Conservation (phyloP, 2,888 invertebrate species). For the Eurois occulta region DNA sequence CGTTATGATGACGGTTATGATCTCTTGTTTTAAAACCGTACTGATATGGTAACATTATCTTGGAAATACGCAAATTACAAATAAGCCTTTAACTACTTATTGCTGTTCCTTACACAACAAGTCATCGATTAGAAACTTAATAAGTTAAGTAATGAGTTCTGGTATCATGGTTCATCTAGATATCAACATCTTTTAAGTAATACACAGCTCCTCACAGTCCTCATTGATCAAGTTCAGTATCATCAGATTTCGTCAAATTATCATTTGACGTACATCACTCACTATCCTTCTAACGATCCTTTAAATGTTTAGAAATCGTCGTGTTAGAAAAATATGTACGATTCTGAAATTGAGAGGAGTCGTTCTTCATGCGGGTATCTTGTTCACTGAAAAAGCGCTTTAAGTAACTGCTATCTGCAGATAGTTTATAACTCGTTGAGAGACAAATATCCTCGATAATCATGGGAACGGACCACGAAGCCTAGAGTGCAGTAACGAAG, state of each 20-base stretch:
- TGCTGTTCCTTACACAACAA: neutral
- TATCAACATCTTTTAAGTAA: neutral
- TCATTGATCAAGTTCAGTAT: neutral
- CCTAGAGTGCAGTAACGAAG: slow-evolving; percentile 37
- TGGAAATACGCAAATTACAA: slow-evolving; percentile 4
- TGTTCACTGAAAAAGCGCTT: slow-evolving; percentile 39
- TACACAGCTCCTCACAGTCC: neutral
- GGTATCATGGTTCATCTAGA: neutral
- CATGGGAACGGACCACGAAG: slow-evolving; percentile 49
- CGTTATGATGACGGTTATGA: slow-evolving; percentile 1
- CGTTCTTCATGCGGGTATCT: slow-evolving; percentile 38
- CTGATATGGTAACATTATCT: neutral
- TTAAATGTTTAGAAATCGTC: neutral
- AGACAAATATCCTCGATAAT: slow-evolving; percentile 51
- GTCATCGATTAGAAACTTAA: neutral
- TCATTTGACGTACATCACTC: neutral
- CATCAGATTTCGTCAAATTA: neutral
- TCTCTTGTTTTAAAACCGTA: slow-evolving; percentile 1
- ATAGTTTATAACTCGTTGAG: slow-evolving; percentile 48
- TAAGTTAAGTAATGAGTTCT: neutral
- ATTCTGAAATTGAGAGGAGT: slow-evolving; percentile 31
- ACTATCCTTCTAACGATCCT: neutral
- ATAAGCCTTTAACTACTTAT: neutral
- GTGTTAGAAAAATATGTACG: slow-evolving; percentile 32
- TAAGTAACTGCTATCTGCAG: slow-evolving; percentile 42